Conservation (phyloP, 2,888 invertebrate genomes). For the Cynaeus angustus region DNA sequence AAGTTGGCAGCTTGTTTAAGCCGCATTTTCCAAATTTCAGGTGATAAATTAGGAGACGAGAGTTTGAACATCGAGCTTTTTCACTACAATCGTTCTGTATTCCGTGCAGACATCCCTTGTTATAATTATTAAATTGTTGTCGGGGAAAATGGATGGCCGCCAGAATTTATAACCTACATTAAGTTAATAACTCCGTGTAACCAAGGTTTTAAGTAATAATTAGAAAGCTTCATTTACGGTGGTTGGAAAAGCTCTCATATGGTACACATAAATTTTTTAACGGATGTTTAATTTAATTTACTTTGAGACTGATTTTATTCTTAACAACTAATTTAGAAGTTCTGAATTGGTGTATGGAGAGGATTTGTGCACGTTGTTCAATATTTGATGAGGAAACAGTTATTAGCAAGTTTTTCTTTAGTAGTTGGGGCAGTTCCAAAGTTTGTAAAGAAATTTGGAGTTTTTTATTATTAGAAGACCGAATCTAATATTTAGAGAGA, state of each 20-base stretch:
- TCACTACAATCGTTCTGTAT: background rate
- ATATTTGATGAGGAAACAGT: no score
- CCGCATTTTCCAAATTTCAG: conserved; percentile 7
- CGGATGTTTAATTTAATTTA: background rate
- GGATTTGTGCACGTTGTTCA: no score
- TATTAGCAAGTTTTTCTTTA: no score
- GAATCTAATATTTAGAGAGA: no score
- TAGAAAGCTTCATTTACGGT: conserved; percentile 33
- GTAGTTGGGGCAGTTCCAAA: no score
- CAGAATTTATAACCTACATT: conserved; percentile 33
- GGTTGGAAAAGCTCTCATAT: conserved; percentile 15
- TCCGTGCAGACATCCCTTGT: conserved; percentile 18
- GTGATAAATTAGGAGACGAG: conserved; percentile 4
- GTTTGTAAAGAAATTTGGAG: no score
- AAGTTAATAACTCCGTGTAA: conserved; percentile 35
- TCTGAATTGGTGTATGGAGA: no score
- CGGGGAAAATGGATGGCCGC: conserved; percentile 29
- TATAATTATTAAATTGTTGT: conserved; percentile 33
- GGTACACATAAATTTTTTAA: background rate
- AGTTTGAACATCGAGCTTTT: background rate
- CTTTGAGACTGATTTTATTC: no score
- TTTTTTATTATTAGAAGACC: no score
- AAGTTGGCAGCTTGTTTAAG: conserved; percentile 1
- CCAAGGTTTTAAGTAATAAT: conserved; percentile 32
- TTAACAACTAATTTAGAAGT: no score